Evolutionary conservation across 2,113 vertebrate genomes (phyloP).

Genomic region (Pluvialis apricaria): DNA sequence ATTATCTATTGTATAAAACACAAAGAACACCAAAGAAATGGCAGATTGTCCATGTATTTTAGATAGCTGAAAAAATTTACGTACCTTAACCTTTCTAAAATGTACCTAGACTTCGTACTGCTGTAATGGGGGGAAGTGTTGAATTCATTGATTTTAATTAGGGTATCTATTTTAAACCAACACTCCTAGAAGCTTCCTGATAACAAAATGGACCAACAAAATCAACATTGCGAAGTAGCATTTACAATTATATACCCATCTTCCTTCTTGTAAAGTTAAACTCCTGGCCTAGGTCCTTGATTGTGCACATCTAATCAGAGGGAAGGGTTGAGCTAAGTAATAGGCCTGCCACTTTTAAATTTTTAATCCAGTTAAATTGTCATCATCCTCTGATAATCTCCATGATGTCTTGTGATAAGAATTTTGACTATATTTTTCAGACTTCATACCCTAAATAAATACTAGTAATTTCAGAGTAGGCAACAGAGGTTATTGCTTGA

Average conservation of each 20-base stretch:
- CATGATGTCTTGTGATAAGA: constrained; percentile 13
- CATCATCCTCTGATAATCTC: constrained; percentile 24
- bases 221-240: not conserved
- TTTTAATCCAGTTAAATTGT: constrained; percentile 40
- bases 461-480: constrained; percentile 50
- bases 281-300: not conserved
- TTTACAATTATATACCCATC: not conserved
- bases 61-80: not conserved
- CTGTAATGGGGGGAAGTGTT: not conserved
- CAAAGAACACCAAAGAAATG: not conserved
- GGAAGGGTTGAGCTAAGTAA: not conserved
- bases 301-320: not conserved
- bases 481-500: constrained; percentile 62
- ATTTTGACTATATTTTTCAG: constrained; percentile 55
- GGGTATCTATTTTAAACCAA: not conserved
- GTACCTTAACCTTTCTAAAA: not conserved
- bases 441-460: constrained; percentile 55
- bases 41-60: not conserved
- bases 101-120: not conserved
- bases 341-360: not conserved
- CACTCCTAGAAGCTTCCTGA: not conserved
- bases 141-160: constrained; percentile 10
- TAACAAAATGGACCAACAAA: not conserved
- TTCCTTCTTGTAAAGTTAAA: not conserved
- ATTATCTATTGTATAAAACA: not conserved